Percentiles rank a stretch among this genome's conserved stretches.
Conservation (phyloP, 2,113 vertebrate species). For the Myiopsitta monachus region DNA sequence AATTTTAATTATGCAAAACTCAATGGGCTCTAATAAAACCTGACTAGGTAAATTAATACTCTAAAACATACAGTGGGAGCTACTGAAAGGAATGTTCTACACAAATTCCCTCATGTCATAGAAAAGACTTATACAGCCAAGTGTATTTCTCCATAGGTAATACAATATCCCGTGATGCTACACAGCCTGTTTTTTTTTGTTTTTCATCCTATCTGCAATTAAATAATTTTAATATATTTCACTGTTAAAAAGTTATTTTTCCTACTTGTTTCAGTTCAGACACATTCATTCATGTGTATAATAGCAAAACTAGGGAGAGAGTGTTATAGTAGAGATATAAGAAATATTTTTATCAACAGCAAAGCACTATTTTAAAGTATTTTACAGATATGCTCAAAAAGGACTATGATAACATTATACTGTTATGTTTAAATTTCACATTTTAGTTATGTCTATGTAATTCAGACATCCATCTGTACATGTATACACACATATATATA, state of each 20-base stretch:
- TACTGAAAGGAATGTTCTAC: neutral
- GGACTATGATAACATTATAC: neutral
- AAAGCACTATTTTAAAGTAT: neutral
- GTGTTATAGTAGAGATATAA: neutral
- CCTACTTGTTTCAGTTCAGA: neutral
- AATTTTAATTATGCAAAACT: conserved; percentile 42
- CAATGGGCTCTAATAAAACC: conserved; percentile 16
- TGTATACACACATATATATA: neutral
- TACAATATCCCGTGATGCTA: neutral
- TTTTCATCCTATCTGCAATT: neutral
- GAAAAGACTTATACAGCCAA: neutral
- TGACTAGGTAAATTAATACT: conserved; percentile 44
- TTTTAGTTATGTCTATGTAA: neutral
- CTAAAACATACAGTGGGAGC: neutral
- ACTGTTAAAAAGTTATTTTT: neutral
- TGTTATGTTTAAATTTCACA: neutral
- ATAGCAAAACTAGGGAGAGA: neutral
- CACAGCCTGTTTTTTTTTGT: neutral
- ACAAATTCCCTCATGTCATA: neutral
- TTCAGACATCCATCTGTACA: neutral
- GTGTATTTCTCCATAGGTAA: neutral
- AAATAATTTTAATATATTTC: neutral
- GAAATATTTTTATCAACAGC: neutral
- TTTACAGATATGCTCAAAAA: neutral
- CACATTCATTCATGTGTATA: neutral